These are phyloP conservation scores for Chromis chromis DNA, from an alignment of 2,797 vertebrate genomes.

Conservation along the genomic window DNA sequence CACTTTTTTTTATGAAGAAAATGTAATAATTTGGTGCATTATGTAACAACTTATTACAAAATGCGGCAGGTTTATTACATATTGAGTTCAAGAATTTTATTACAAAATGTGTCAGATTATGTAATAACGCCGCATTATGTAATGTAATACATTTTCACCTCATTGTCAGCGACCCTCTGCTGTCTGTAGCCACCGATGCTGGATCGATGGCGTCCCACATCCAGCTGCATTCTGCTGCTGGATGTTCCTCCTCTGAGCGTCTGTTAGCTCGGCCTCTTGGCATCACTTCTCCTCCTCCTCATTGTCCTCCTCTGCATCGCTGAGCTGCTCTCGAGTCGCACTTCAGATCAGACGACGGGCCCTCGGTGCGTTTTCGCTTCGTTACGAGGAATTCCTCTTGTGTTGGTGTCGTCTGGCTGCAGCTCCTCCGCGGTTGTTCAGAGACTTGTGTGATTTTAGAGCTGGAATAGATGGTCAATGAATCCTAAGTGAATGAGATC, in stretches of 20 bases:
- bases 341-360: slow-evolving; percentile 49
- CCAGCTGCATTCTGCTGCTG: slow-evolving; percentile 51
- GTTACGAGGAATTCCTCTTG: slow-evolving; percentile 48
- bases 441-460: slow-evolving; percentile 1
- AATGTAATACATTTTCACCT: no score
- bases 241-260: slow-evolving; percentile 47
- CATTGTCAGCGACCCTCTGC: no score
- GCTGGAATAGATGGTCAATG: not conserved
- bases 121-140: no score
- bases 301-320: slow-evolving; percentile 52
- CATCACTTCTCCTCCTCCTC: slow-evolving; percentile 53
- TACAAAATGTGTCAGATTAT: no score
- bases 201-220: slow-evolving; percentile 65
- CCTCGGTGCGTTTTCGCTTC: slow-evolving; percentile 28
- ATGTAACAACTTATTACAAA: no score
- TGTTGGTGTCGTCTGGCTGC: slow-evolving; percentile 48
- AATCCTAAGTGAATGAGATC: no score
- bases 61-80: no score
- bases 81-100: no score
- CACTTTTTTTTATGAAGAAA: no score
- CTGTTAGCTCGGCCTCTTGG: slow-evolving; percentile 44
- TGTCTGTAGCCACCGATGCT: no score
- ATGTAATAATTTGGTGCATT: no score
- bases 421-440: slow-evolving; percentile 28
- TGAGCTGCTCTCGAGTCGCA: slow-evolving; percentile 45